Evolutionary conservation across 2,888 invertebrate genomes (phyloP).

Genomic region (Eustalomyia histrio): DNA sequence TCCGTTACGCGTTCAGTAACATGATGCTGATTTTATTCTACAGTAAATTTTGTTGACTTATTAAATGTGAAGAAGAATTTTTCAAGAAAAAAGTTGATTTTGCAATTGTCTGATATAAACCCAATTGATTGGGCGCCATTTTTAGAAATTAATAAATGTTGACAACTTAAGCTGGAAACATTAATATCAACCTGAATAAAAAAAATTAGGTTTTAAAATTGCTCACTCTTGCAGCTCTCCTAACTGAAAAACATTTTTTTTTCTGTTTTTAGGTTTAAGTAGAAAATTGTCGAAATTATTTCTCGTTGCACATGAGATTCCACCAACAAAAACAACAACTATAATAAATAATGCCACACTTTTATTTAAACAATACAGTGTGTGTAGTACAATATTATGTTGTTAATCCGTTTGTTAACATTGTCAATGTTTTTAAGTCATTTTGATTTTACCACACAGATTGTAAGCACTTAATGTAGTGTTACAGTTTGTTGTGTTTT

Average conservation of each 20-base stretch:
- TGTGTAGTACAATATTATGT: neutral
- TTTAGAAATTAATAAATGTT: too few relatives aligned
- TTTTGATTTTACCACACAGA: neutral
- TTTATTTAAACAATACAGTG: constrained; percentile 17
- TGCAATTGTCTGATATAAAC: too few relatives aligned
- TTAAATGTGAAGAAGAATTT: too few relatives aligned
- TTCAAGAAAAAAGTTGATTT: too few relatives aligned
- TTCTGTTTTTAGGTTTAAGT: constrained; percentile 1
- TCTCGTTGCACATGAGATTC: constrained; percentile 1
- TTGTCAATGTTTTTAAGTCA: neutral
- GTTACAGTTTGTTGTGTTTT: neutral
- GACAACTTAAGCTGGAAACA: neutral
- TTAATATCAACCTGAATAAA: neutral
- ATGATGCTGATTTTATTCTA: too few relatives aligned
- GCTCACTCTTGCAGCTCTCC: neutral
- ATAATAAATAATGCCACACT: constrained; percentile 33
- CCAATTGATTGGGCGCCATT: too few relatives aligned
- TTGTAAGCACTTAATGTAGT: neutral
- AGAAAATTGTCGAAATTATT: constrained; percentile 33
- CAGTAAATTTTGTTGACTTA: too few relatives aligned
- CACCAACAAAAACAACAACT: neutral
- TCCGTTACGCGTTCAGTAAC: too few relatives aligned
- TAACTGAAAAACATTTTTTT: neutral
- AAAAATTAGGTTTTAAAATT: neutral
- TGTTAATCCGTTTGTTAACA: neutral